Evolutionary conservation across 2,113 vertebrate genomes (phyloP).

Genomic region (Phalacrocorax brasilianus): DNA sequence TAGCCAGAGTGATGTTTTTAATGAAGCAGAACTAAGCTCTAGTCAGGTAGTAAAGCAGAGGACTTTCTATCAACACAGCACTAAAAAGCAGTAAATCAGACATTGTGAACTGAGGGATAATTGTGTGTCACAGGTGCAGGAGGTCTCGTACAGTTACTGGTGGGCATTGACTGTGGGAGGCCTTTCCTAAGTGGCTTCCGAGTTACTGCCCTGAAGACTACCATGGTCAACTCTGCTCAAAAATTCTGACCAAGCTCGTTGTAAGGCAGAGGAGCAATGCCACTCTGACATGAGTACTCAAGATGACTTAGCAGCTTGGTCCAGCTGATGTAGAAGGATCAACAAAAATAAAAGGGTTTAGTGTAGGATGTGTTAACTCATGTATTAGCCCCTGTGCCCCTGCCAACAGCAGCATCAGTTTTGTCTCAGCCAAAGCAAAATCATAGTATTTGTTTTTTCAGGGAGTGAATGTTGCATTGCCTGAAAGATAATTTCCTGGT

Average conservation of each 20-base stretch:
- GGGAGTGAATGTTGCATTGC: background rate
- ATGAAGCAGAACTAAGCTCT: background rate
- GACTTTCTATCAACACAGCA: background rate
- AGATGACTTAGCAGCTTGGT: background rate
- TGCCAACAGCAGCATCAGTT: background rate
- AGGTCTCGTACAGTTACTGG: background rate
- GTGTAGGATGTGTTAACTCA: background rate
- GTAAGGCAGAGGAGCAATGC: background rate
- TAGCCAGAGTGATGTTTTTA: background rate
- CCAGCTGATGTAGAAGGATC: background rate
- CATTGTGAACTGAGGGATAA: background rate
- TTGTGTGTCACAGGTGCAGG: background rate
- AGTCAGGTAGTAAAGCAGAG: background rate
- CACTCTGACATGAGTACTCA: background rate
- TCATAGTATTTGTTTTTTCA: background rate
- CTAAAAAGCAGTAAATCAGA: background rate
- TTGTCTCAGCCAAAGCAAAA: background rate
- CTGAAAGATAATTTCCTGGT: background rate
- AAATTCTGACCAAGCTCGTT: background rate
- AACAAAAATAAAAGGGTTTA: background rate
- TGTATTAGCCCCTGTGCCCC: background rate
- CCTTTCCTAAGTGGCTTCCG: background rate
- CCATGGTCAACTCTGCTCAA: background rate
- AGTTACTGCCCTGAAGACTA: background rate
- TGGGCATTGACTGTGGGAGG: rapidly evolving